Base-by-base conservation (phyloP, 2,797 vertebrate genomes). In the Remorina albescens region DNA sequence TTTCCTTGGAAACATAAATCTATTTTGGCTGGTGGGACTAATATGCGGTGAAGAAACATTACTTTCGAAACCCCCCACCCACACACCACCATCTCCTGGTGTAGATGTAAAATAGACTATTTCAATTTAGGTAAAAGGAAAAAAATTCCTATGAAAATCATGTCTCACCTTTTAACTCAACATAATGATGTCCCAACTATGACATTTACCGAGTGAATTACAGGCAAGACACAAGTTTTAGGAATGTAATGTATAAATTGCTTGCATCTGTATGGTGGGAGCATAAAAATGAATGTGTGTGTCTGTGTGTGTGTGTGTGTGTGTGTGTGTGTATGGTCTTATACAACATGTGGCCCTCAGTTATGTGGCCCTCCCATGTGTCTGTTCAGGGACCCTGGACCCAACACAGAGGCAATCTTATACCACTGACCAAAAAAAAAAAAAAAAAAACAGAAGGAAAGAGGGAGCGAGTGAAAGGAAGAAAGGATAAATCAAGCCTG, bases 371-470 rank as follows among this genome's bases (percentile, higher is more conserved):
- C 84, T 83, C 71, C 73, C 66, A 84, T 80, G 75, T 85, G 86
- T 74, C 60, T 83, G 74, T 77, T 86, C 62, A 56, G 83, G 69
- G 83, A 74, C 84, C 80, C 18, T 76, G 69, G 82, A 76, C 73
- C 82, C 67, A 78, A 83, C 78, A 89, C 85, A 75, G 84, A 89
- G 78, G 82, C 86, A 81, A 90, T 88, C 73, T 82, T 88, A 87
- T 84, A 86, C 83, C 83, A 70, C 75, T 44, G 58, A 82, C 71
- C 54, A 78, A 75, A 62, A 64, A 76, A 75, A 60, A 64, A 56
- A 56, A 56, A 32, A 77, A 57, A 61, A 61, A 70, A 39, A 49
- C 11, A 41, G 25, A 67, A 39, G 63, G 70, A 81, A 66, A 16
- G 66, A 82, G 58, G 76, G 82, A 82, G 76, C 21, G 8, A 76